Conservation (phyloP, 2,797 vertebrate species). For the Ctenopoma multispine region DNA sequence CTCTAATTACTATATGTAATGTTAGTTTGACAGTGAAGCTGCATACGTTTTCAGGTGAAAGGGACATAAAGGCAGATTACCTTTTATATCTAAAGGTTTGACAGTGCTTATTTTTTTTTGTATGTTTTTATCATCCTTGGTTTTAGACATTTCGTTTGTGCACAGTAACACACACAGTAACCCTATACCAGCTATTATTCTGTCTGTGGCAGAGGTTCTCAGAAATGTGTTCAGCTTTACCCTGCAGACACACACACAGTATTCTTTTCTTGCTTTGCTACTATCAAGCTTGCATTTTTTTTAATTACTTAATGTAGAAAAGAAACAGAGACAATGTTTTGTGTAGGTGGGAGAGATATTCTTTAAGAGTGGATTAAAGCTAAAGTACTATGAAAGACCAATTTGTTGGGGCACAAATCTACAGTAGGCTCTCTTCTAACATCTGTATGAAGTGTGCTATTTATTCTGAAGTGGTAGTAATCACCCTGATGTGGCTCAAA, state of each 20-base stretch:
- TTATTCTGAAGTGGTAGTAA: conserved; percentile 72
- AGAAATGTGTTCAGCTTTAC: conserved; percentile 27
- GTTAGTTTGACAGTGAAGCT: conserved; percentile 13
- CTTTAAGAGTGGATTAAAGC: conserved; percentile 32
- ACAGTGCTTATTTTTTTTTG: conserved; percentile 1
- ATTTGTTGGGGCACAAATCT: conserved; percentile 54
- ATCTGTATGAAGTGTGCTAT: conserved; percentile 65
- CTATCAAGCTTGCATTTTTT: conserved; percentile 23
- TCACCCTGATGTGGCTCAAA: conserved; percentile 68
- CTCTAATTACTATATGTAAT: conserved; percentile 22
- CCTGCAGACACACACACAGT: conserved; percentile 1
- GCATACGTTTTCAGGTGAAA: neutral
- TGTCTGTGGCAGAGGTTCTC: conserved; percentile 21
- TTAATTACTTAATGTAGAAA: conserved; percentile 40
- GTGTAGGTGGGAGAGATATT: conserved; percentile 37
- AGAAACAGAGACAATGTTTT: conserved; percentile 34
- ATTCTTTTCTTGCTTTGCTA: conserved; percentile 37
- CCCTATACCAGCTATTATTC: conserved; percentile 23
- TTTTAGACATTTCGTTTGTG: conserved; percentile 40
- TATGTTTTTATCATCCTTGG: conserved; percentile 7
- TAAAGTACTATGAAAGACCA: conserved; percentile 41
- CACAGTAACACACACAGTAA: conserved; percentile 24
- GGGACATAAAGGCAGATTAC: neutral
- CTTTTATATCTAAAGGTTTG: conserved; percentile 1
- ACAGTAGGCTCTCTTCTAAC: conserved; percentile 52